Evolutionary conservation across 64 coral and sea anemone genomes (phyloP).

Genomic region (Cladopsammia gracilis): DNA sequence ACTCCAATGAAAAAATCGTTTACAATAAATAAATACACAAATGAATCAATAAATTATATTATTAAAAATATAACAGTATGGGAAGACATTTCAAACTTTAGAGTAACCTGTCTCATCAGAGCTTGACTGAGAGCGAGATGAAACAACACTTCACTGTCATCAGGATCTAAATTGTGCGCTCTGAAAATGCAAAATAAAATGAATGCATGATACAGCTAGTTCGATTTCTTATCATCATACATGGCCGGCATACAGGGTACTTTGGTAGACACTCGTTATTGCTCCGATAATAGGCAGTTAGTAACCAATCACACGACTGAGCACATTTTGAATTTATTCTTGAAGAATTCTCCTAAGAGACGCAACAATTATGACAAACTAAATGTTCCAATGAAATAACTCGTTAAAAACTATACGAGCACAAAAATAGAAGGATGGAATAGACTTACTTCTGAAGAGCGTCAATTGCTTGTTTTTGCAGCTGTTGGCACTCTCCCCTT

Average conservation of each 20-base stretch:
- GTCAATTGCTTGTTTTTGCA: constrained; percentile 62
- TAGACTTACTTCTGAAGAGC: constrained; percentile 69
- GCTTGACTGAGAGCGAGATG: constrained; percentile 91
- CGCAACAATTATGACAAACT: background rate
- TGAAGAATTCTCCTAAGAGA: too few species aligned
- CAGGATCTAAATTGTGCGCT: constrained; percentile 82
- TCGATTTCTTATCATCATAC: too few species aligned
- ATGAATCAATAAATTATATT: too few species aligned
- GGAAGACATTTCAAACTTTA: background rate
- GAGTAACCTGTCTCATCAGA: constrained; percentile 84
- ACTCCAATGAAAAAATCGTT: too few species aligned
- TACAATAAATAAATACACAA: too few species aligned
- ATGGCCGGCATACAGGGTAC: too few species aligned
- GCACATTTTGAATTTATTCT: too few species aligned
- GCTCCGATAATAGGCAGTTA: too few species aligned
- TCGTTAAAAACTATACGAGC: background rate
- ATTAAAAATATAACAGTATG: too few species aligned
- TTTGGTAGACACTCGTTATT: too few species aligned
- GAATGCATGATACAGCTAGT: too few species aligned
- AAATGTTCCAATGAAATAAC: background rate
- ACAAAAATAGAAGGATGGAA: background rate
- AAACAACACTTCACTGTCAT: constrained; percentile 92
- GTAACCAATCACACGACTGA: too few species aligned
- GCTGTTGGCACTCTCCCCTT: constrained; percentile 67
- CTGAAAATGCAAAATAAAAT: constrained; percentile 41